Conservation (phyloP, 2,888 invertebrate genomes). For the Cyclophora albipunctata region DNA sequence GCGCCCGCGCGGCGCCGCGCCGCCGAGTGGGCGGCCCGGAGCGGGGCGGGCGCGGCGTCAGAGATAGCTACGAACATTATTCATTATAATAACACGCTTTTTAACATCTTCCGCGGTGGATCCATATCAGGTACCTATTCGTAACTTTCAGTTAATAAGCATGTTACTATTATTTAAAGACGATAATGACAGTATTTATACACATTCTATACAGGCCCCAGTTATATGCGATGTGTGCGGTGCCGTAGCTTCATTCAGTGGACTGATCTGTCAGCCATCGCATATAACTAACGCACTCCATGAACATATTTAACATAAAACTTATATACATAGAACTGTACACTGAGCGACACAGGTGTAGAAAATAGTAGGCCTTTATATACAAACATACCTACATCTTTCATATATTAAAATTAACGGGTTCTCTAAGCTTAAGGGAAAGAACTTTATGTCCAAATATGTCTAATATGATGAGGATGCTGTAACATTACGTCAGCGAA, state of each 20-base stretch:
- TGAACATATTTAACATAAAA: neutral
- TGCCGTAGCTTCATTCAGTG: neutral
- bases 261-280: too few species aligned
- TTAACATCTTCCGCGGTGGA: too few species aligned
- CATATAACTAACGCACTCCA: neutral
- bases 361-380: slow-evolving; percentile 54
- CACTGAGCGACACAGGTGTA: slow-evolving; percentile 71
- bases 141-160: neutral
- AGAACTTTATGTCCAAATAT: neutral
- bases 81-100: slow-evolving; percentile 13
- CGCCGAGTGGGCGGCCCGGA: too few species aligned
- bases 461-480: slow-evolving; percentile 1
- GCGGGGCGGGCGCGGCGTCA: too few species aligned
- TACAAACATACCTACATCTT: slow-evolving; percentile 46
- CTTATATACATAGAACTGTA: slow-evolving; percentile 44
- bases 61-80: slow-evolving; percentile 9
- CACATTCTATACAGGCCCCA: slow-evolving; percentile 26
- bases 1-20: too few species aligned
- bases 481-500: neutral
- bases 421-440: neutral
- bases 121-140: too few species aligned
- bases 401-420: slow-evolving; percentile 23
- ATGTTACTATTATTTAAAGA: slow-evolving; percentile 1
- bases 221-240: slow-evolving; percentile 10
- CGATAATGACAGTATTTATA: slow-evolving; percentile 2